A percentile compares a stretch with the other conserved stretches of the same genome.
Conservation (phyloP, 64 coral and sea anemone genomes). For the Actinia equina region DNA sequence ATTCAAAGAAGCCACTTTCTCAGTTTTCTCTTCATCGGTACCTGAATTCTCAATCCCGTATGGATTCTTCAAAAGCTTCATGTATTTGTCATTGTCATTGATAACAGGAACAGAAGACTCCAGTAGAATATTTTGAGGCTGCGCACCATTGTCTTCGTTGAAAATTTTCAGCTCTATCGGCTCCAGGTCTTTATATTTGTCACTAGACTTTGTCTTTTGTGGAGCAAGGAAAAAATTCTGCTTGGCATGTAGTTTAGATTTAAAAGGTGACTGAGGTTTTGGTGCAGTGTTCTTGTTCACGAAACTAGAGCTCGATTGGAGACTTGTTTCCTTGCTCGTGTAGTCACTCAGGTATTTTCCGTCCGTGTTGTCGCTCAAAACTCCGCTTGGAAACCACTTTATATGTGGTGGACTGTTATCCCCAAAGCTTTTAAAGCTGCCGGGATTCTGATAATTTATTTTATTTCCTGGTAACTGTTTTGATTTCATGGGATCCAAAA, state of each 20-base stretch:
- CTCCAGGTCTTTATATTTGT: not conserved
- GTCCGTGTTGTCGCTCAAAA: not conserved
- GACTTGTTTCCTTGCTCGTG: not conserved
- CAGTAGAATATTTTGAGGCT: not conserved
- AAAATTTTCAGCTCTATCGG: not conserved
- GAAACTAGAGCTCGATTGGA: not conserved
- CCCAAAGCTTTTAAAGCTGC: not conserved
- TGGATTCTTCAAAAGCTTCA: conserved; percentile 1
- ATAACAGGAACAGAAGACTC: not conserved
- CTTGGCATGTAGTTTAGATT: not conserved
- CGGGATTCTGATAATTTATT: not conserved
- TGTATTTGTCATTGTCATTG: not conserved
- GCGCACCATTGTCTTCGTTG: not conserved
- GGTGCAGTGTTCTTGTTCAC: not conserved
- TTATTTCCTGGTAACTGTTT: not conserved
- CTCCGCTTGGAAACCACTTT: not conserved
- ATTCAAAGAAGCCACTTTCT: not conserved
- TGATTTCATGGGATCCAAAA: not conserved
- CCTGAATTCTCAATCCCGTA: not conserved
- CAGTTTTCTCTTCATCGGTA: not conserved
- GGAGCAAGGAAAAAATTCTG: conserved; percentile 14
- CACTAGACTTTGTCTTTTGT: not conserved
- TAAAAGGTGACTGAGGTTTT: not conserved
- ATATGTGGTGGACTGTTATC: not conserved
- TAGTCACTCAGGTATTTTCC: not conserved